A percentile compares a stretch with the other conserved stretches of the same genome.
phyloP scores from a whole-genome alignment of 2,113 vertebrate genomes.

The Mellivora capensis region DNA sequence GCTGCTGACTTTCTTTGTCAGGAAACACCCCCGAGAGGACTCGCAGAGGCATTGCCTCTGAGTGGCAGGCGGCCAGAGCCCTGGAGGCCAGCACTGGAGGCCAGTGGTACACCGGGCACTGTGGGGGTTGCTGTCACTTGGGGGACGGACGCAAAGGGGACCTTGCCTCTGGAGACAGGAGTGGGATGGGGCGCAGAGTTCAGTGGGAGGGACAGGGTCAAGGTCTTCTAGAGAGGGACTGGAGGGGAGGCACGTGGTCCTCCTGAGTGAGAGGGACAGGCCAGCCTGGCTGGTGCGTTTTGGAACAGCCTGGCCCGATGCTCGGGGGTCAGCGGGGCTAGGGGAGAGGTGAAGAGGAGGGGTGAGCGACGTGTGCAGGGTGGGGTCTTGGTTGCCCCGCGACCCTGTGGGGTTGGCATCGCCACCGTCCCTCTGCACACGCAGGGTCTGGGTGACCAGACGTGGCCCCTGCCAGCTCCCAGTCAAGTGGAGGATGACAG shows the following conservation, averaged over 20 bases:
- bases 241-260: not conserved
- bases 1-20: not conserved
- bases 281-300: not conserved
- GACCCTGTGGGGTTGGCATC: not conserved
- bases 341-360: not conserved
- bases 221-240: too few relatives aligned
- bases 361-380: not conserved
- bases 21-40: not conserved
- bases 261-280: not conserved
- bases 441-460: not conserved
- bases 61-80: not conserved
- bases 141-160: not conserved
- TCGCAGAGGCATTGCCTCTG: not conserved
- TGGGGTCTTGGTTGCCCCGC: rapidly evolving
- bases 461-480: not conserved
- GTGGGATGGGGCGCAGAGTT: not conserved
- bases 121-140: not conserved
- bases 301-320: not conserved
- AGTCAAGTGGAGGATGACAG: rapidly evolving
- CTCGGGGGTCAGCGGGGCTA: rapidly evolving
- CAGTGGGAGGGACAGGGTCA: not conserved
- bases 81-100: not conserved
- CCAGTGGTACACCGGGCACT: rapidly evolving
- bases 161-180: not conserved
- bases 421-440: not conserved